These are phyloP conservation scores for Muscina levida DNA, from an alignment of 2,888 invertebrate species.

Conservation along the genomic window DNA sequence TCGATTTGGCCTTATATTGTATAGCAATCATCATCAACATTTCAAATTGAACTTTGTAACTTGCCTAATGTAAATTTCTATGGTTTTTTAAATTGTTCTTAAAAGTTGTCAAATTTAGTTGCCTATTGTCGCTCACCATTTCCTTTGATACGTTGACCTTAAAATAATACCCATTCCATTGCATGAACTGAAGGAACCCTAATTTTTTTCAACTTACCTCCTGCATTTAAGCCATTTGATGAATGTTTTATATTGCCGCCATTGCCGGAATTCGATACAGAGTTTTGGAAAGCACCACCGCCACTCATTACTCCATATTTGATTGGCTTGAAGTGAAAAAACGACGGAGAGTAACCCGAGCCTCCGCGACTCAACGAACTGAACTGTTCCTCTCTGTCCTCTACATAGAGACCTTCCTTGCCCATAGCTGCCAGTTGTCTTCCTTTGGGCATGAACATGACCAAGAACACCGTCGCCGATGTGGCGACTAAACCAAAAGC, in stretches of 20 bases:
- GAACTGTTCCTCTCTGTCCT: constrained; percentile 90
- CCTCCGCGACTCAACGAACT: constrained; percentile 89
- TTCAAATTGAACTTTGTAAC: too few species aligned
- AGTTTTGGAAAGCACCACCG: constrained; percentile 79
- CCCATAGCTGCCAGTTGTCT: constrained; percentile 95
- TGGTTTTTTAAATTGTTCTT: too few species aligned
- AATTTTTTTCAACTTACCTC: constrained; percentile 72
- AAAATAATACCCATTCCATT: too few species aligned
- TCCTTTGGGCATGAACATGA: constrained; percentile 97
- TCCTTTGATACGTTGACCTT: too few species aligned
- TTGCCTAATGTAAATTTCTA: too few species aligned
- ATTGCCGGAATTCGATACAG: constrained; percentile 78
- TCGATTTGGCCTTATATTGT: too few species aligned
- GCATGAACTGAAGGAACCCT: too few species aligned
- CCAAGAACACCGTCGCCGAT: constrained; percentile 91
- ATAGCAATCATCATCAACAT: too few species aligned
- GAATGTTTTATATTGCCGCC: constrained; percentile 81
- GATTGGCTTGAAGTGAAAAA: constrained; percentile 95
- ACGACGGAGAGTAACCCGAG: constrained; percentile 93
- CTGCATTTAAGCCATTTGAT: constrained; percentile 77
- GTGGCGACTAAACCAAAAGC: constrained; percentile 94
- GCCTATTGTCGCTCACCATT: too few species aligned
- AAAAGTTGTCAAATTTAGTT: too few species aligned
- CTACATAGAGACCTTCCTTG: constrained; percentile 90
- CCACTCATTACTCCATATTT: constrained; percentile 86